Evolutionary conservation across 2,113 vertebrate genomes (phyloP), one percentile per base, ranked within the genome.

Genomic region (Nycticebus coucang): DNA sequence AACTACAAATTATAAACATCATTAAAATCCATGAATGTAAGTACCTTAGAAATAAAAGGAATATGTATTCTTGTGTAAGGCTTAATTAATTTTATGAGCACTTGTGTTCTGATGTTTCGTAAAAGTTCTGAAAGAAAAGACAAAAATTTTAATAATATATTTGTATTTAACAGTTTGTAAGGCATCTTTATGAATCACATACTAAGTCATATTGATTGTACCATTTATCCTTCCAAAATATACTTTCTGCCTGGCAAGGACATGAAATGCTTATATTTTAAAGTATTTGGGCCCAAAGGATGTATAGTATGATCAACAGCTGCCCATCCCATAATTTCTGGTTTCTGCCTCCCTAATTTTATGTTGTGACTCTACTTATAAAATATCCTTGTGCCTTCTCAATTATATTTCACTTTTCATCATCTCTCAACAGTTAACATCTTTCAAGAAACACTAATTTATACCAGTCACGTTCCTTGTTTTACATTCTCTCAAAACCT

Each of bases 51-150:
- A 99, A 99, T 99, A 98, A 99, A 99, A 97, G 99, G 99, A 99
- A 99, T 99, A 99, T 99, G 99, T 99, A 99, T 99, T 99, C 99
- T 99, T 97, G 99, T 99, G 98, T 99, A 99, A 98, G 99, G 99
- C 98, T 99, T 99, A 99, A 99, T 99, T 99, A 99, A 99, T 98
- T 99, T 99, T 98, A 99, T 99, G 98, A 99, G 99, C 98, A 99
- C 99, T 99, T 99, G 99, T 98, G 99, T 99, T 99, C 99, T 99
- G 99, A 99, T 99, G 98, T 99, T 99, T 97, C 99, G 97, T 98
- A 99, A 99, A 97, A 99, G 99, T 97, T 99, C 99, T 99, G 98
- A 66, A 99, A 98, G 97, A 97, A 93, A 96, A 98, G 94, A 69
- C 91, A 98, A 88, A 88, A 87, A 91, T 74, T 74, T 91, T 92